Evolutionary conservation across 2,113 vertebrate genomes (phyloP).

Genomic region (Colinus virginianus): DNA sequence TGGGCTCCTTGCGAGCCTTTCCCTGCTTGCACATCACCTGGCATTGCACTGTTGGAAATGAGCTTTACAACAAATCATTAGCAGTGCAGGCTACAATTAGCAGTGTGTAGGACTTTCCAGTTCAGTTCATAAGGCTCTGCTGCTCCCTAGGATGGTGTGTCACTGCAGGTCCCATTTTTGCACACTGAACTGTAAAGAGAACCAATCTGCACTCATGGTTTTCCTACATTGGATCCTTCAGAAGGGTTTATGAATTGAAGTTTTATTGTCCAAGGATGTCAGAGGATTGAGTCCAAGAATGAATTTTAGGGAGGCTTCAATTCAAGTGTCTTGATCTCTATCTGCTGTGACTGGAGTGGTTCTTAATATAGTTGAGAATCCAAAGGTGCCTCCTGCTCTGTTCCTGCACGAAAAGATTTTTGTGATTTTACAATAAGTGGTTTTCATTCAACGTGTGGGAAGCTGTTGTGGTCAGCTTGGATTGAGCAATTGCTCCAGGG

Average conservation of each 20-base stretch:
- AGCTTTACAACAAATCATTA: not conserved
- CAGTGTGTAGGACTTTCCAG: fast-evolving
- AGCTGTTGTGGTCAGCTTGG: not conserved
- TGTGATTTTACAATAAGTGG: not conserved
- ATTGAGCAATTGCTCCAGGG: not conserved
- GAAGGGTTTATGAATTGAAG: not conserved
- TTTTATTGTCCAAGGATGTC: not conserved
- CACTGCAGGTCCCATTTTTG: not conserved
- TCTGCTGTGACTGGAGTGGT: not conserved
- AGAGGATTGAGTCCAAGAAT: not conserved
- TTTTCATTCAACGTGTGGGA: not conserved
- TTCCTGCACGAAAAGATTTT: not conserved
- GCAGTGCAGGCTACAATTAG: fast-evolving
- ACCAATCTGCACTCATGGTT: not conserved
- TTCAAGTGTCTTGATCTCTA: not conserved
- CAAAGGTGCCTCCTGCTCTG: not conserved
- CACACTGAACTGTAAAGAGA: not conserved
- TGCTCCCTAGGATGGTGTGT: not conserved
- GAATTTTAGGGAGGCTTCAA: not conserved
- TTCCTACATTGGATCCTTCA: not conserved
- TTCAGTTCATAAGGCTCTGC: fast-evolving
- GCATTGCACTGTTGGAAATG: not conserved
- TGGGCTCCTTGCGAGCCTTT: not conserved
- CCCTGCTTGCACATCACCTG: not conserved
- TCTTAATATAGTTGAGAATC: not conserved